Evolutionary conservation across 1,140 invertebrate genomes (phyloP).

Genomic region (Bombus turneri): DNA sequence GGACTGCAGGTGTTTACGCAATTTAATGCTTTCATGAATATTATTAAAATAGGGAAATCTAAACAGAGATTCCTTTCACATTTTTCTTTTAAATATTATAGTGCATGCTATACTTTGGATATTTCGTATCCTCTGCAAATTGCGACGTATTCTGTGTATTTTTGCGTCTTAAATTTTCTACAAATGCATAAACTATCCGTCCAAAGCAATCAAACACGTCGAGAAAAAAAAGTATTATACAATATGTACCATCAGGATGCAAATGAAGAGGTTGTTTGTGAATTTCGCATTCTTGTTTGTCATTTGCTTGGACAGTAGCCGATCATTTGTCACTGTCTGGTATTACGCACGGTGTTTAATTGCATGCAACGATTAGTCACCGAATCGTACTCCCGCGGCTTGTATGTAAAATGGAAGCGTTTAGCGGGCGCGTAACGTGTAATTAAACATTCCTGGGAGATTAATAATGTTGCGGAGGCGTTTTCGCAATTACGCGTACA

Average conservation of each 20-base stretch:
- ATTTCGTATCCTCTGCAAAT: no score
- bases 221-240: neutral
- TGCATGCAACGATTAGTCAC: conserved; percentile 49
- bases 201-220: neutral
- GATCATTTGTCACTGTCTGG: conserved; percentile 59
- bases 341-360: conserved; percentile 46
- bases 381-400: conserved; percentile 36
- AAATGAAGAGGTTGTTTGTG: neutral
- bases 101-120: no score
- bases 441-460: conserved; percentile 51
- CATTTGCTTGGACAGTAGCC: neutral
- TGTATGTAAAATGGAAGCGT: conserved; percentile 42
- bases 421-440: conserved; percentile 39
- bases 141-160: no score
- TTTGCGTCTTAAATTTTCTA: no score
- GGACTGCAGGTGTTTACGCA: no score
- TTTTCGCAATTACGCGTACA: conserved; percentile 35
- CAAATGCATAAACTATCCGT: no score
- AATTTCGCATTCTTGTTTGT: conserved; percentile 17
- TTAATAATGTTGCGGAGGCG: conserved; percentile 47
- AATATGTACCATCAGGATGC: neutral
- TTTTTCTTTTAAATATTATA: no score
- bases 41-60: no score
- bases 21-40: no score
- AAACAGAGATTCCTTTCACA: no score